phyloP scores from a whole-genome alignment of 2,113 vertebrate genomes.

The Pontoporia blainvillei region DNA sequence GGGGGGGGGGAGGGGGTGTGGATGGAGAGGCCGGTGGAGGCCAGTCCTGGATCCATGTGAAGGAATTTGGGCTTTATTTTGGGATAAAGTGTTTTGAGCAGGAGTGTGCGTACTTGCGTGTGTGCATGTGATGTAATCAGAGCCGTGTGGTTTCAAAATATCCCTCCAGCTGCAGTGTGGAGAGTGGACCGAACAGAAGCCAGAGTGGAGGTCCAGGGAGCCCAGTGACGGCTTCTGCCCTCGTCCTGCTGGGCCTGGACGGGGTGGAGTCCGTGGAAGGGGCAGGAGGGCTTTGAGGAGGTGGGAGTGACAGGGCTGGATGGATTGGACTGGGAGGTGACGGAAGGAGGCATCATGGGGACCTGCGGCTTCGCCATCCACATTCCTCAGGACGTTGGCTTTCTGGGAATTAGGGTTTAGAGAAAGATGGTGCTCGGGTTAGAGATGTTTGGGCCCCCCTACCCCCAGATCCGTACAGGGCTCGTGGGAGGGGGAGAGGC shows the following conservation, averaged over 20 bases:
- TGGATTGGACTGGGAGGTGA: neutral
- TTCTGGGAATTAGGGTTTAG: neutral
- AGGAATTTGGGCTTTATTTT: neutral
- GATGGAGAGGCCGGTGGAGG: neutral
- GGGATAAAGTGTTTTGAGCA: neutral
- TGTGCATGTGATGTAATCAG: neutral
- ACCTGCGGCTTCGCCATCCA: accelerated
- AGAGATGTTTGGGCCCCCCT: accelerated
- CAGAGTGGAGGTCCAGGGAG: neutral
- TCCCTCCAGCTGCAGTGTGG: too few relatives aligned
- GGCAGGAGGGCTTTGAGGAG: neutral
- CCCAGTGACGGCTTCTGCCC: neutral
- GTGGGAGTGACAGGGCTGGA: accelerated
- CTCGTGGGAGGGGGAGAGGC: neutral
- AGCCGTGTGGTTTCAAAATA: neutral
- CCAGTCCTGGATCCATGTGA: neutral
- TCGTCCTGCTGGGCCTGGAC: neutral
- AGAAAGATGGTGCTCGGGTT: neutral
- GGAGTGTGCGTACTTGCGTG: neutral
- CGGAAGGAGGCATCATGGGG: accelerated
- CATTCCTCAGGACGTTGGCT: accelerated
- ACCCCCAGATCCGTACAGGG: neutral
- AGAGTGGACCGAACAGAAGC: neutral
- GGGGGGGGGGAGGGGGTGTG: accelerated
- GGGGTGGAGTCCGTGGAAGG: neutral